These are phyloP conservation scores for Rhorus exstirpatorius DNA, from an alignment of 2,888 invertebrate species.

Conservation along the genomic window DNA sequence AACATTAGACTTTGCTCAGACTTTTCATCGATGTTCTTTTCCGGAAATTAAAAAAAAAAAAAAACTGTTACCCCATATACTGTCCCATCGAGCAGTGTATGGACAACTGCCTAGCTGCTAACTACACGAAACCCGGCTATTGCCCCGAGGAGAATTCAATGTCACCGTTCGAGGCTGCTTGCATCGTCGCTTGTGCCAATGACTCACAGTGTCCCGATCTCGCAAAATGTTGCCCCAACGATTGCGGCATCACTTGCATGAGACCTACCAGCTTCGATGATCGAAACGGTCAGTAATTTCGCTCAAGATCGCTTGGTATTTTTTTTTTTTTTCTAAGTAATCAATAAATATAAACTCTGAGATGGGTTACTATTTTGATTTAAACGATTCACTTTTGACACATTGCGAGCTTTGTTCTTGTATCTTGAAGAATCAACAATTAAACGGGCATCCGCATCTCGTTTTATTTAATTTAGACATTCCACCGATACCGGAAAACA, in stretches of 20 bases:
- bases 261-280: constrained; percentile 88
- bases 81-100: constrained; percentile 87
- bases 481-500: constrained; percentile 76
- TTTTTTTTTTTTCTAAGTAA: not conserved
- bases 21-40: too few species aligned
- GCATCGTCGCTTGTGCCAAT: constrained; percentile 88
- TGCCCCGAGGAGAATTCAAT: constrained; percentile 85
- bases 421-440: not conserved
- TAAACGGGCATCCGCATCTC: not conserved
- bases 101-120: constrained; percentile 87
- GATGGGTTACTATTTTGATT: not conserved
- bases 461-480: constrained; percentile 71
- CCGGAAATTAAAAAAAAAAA: not conserved
- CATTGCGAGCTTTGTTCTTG: too few species aligned
- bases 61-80: not conserved
- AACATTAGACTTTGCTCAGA: too few species aligned
- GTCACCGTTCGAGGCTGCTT: constrained; percentile 88
- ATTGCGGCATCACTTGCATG: constrained; percentile 91
- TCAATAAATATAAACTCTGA: not conserved
- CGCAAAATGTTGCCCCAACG: constrained; percentile 90
- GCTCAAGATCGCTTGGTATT: not conserved
- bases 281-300: constrained; percentile 87
- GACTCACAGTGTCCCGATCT: constrained; percentile 91
- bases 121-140: constrained; percentile 86
- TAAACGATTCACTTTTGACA: not conserved